Percentiles rank a stretch among this genome's conserved stretches.
Evolutionary conservation across 2,113 vertebrate species (phyloP).

Genomic region (Coryphaenoides rupestris): DNA sequence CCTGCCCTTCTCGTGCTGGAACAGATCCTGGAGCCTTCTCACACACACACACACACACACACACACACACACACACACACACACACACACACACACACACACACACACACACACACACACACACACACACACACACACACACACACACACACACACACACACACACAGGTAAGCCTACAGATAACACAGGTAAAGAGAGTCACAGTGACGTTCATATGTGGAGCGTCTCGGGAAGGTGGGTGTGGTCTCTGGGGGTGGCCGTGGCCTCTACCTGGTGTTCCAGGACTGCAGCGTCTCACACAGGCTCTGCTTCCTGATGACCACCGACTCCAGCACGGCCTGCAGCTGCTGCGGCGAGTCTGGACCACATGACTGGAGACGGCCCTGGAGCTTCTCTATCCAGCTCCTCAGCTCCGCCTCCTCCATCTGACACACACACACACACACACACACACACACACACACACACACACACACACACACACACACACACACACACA

Average conservation of each 20-base stretch:
- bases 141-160: too few relatives aligned
- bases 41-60: too few relatives aligned
- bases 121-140: too few relatives aligned
- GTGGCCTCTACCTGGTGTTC: slow-evolving; percentile 82
- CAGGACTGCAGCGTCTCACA: slow-evolving; percentile 94
- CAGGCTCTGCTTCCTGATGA: slow-evolving; percentile 93
- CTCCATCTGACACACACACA: slow-evolving; percentile 82
- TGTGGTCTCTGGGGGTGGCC: background rate
- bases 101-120: too few relatives aligned
- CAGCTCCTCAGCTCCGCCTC: slow-evolving; percentile 90
- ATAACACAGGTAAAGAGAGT: too few relatives aligned
- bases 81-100: too few relatives aligned
- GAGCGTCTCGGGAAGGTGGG: too few relatives aligned
- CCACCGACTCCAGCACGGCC: slow-evolving; percentile 85
- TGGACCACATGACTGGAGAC: slow-evolving; percentile 76
- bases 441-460: background rate
- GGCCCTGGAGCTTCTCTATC: slow-evolving; percentile 91
- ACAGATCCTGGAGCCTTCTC: slow-evolving; percentile 89
- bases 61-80: too few relatives aligned
- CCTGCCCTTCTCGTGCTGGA: slow-evolving; percentile 95
- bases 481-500: background rate
- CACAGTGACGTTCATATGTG: too few relatives aligned
- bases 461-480: background rate
- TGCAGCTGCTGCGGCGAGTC: slow-evolving; percentile 90
- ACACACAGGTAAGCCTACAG: too few relatives aligned